Evolutionary conservation across 2,888 invertebrate species (phyloP).

Genomic region (Argyresthia albistria): DNA sequence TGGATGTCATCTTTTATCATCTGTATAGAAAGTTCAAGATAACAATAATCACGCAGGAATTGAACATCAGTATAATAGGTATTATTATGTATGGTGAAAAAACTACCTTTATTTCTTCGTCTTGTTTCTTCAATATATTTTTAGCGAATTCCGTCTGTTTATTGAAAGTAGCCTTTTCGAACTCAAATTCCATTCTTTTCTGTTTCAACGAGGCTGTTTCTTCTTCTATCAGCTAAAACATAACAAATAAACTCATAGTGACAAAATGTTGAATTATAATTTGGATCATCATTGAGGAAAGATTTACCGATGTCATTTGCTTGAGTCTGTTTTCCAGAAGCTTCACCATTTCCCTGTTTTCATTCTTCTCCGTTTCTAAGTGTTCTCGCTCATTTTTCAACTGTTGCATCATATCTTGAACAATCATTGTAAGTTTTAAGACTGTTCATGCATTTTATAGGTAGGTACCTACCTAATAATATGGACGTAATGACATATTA

Average conservation of each 20-base stretch:
- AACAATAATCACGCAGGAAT: not conserved
- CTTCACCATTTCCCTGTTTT: constrained; percentile 64
- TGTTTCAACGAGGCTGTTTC: constrained; percentile 63
- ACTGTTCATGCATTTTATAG: too few species aligned
- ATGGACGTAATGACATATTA: too few species aligned
- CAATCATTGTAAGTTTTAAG: not conserved
- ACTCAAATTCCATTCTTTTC: constrained; percentile 73
- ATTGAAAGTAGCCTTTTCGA: constrained; percentile 73
- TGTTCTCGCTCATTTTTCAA: constrained; percentile 68
- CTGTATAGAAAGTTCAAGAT: constrained; percentile 20
- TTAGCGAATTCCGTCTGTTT: constrained; percentile 74
- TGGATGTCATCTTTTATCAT: constrained; percentile 52
- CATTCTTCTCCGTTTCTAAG: constrained; percentile 68
- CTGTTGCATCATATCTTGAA: constrained; percentile 66
- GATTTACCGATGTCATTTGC: constrained; percentile 66
- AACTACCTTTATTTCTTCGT: constrained; percentile 73
- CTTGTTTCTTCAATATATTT: constrained; percentile 68
- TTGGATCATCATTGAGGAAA: not conserved
- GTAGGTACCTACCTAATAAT: too few species aligned
- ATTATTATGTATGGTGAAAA: not conserved
- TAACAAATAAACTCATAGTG: not conserved
- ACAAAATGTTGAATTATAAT: not conserved
- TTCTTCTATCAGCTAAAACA: constrained; percentile 50
- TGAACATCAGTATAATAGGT: not conserved
- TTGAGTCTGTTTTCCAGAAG: constrained; percentile 70